A percentile compares a stretch with the other conserved stretches of the same genome.
Evolutionary conservation across 2,797 vertebrate species (phyloP).

Genomic region (Channa striata): DNA sequence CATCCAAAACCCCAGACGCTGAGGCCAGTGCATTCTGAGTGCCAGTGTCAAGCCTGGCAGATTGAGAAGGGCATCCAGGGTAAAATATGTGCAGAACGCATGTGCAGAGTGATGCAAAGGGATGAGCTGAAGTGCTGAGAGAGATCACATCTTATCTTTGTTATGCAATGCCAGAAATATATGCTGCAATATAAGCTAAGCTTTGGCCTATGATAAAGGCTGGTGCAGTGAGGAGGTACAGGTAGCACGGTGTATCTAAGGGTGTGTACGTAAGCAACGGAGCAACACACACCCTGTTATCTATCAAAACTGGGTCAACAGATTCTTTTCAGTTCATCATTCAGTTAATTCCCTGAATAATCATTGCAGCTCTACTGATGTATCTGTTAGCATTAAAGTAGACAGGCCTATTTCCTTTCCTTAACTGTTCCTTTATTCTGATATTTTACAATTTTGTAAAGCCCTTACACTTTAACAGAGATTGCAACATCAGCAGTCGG

Average conservation of each 20-base stretch:
- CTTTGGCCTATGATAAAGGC: constrained; percentile 11
- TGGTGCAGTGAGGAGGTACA: not conserved
- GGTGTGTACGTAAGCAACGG: not conserved
- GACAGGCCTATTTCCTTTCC: not conserved
- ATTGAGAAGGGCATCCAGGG: no score
- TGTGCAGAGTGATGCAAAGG: no score
- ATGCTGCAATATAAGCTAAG: not conserved
- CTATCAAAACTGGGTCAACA: not conserved
- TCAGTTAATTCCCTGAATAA: not conserved
- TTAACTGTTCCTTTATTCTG: no score
- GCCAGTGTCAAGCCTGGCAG: no score
- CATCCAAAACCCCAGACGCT: no score
- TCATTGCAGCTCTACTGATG: not conserved
- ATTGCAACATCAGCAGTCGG: constrained; percentile 19
- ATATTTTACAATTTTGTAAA: not conserved
- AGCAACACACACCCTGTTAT: no score
- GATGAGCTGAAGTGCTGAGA: no score
- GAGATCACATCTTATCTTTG: no score
- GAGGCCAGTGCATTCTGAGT: no score
- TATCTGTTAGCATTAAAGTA: not conserved
- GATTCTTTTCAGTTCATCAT: not conserved
- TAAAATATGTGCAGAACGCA: no score
- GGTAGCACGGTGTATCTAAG: not conserved
- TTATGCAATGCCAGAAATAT: no score
- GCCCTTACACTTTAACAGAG: not conserved